These are phyloP conservation scores for Crotophaga sulcirostris DNA, from an alignment of 2,113 vertebrate genomes.

Conservation along the genomic window DNA sequence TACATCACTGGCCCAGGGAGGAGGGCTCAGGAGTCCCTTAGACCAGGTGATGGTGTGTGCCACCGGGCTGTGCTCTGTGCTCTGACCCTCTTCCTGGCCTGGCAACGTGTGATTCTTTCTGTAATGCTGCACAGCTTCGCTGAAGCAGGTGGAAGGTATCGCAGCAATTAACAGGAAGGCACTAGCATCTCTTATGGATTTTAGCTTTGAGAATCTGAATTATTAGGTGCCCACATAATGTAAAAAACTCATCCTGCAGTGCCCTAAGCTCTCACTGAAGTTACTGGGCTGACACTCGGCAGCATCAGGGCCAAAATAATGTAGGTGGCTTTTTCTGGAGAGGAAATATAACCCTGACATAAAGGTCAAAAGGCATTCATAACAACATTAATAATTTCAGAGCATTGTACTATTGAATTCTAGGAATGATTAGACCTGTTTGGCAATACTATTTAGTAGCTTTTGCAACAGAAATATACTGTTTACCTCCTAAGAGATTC, in stretches of 20 bases:
- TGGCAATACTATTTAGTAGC: conserved; percentile 35
- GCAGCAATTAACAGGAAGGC: neutral
- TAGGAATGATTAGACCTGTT: conserved; percentile 34
- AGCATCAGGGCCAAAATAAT: neutral
- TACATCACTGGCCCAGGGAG: rapidly evolving
- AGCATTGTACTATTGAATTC: conserved; percentile 11
- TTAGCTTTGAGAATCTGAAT: conserved; percentile 8
- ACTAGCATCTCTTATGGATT: neutral
- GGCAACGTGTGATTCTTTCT: neutral
- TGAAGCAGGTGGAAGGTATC: neutral
- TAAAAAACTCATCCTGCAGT: neutral
- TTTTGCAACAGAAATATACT: conserved; percentile 35
- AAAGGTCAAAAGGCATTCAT: conserved; percentile 40
- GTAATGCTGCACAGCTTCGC: neutral
- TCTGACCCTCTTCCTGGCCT: neutral
- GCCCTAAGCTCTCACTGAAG: neutral
- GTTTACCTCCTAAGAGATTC: conserved; percentile 62
- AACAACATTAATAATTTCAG: conserved; percentile 57
- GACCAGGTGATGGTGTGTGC: neutral
- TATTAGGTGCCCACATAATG: neutral
- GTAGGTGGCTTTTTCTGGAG: conserved; percentile 1
- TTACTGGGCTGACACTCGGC: neutral
- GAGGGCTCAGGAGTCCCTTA: neutral
- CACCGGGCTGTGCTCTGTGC: rapidly evolving
- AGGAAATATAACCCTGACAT: neutral